A percentile compares a stretch with the other conserved stretches of the same genome.
These are phyloP conservation scores for Danio aesculapii DNA, from an alignment of 2,797 vertebrate species.

Conservation along the genomic window DNA sequence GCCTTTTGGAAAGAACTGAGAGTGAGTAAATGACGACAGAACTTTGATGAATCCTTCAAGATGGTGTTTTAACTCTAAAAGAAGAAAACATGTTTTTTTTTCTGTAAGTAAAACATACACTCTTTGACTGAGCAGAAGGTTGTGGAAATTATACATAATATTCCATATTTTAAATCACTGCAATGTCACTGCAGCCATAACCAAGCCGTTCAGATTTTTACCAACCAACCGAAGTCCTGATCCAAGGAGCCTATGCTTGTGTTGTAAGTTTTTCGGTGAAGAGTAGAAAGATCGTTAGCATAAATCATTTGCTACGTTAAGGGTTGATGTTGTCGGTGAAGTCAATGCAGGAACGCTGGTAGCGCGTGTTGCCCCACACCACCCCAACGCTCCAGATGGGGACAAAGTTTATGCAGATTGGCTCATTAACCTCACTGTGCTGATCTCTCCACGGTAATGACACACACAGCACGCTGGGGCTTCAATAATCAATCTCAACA, in stretches of 20 bases:
- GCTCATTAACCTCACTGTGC: conserved; percentile 62
- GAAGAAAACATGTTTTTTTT: background rate
- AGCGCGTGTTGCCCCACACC: conserved; percentile 41
- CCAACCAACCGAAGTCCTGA: conserved; percentile 14
- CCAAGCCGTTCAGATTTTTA: background rate
- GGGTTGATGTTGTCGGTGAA: conserved; percentile 9
- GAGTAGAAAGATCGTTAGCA: conserved; percentile 31
- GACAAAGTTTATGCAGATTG: conserved; percentile 65
- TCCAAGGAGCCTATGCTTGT: conserved; percentile 20
- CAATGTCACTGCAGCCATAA: conserved; percentile 9
- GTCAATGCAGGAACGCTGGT: conserved; percentile 14
- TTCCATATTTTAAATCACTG: background rate
- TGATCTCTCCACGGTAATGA: conserved; percentile 56
- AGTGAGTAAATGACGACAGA: too few relatives aligned
- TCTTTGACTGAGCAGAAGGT: conserved; percentile 1
- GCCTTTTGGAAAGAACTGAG: too few relatives aligned
- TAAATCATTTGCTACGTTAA: conserved; percentile 29
- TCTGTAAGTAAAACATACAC: background rate
- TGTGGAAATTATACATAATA: conserved; percentile 16
- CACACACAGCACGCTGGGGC: conserved; percentile 52
- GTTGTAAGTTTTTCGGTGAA: conserved; percentile 19
- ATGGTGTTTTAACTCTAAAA: background rate
- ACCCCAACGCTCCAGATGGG: conserved; percentile 57
- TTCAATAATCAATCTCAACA: conserved; percentile 56
- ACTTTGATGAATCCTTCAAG: background rate